Base-by-base conservation (phyloP, 2,888 invertebrate species). In the Spodoptera exigua region DNA sequence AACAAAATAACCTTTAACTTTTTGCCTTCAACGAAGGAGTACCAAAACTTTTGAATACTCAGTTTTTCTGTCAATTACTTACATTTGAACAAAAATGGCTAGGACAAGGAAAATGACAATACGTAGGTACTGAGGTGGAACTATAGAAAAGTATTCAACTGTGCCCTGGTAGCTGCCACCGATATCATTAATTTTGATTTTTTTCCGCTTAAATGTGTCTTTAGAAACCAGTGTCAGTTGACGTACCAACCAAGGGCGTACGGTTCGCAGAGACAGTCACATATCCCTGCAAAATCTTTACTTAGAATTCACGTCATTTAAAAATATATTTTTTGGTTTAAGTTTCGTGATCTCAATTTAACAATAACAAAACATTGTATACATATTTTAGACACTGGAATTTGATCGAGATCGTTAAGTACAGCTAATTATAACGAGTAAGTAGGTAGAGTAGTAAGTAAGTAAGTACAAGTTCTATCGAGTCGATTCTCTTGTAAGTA, bases 131-230 rank as follows among this genome's bases (percentile, higher is more conserved):
- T 77, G 72, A 77, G 75, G 61, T 77, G 76, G 79, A 79, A 79
- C 76, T 82, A 80, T 86, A 84, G 84, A 88, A 86, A 84, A 83
- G 82, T 83, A 87, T 87, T 86, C 88, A 85, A 83, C 85, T 89
- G 87, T 91, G 91, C 90, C 90, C 89, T 89, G 85, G 89, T 88
- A 84, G 83, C 89, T 90, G 92, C 91, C 92, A 90, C 86, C 83
- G 87, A 89, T 91, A 91, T 92, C 93, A 94, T 94, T 94, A 94
- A 93, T 94, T 94, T 91, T 89, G 90, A 91, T 92, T 93, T 93
- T 93, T 93, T 92, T 88, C 88, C 88, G 88, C 89, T 90, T 88
- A 92, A 91, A 91, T 89, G 89, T 92, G 90, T 91, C 93, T 93
- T 93, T 93, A 92, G 90, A 92, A 90, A 92, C 89, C 91, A 91